A percentile compares a stretch with the other conserved stretches of the same genome.
These are phyloP conservation scores for Portevinia maculata DNA, from an alignment of 2,888 invertebrate genomes.

Conservation along the genomic window DNA sequence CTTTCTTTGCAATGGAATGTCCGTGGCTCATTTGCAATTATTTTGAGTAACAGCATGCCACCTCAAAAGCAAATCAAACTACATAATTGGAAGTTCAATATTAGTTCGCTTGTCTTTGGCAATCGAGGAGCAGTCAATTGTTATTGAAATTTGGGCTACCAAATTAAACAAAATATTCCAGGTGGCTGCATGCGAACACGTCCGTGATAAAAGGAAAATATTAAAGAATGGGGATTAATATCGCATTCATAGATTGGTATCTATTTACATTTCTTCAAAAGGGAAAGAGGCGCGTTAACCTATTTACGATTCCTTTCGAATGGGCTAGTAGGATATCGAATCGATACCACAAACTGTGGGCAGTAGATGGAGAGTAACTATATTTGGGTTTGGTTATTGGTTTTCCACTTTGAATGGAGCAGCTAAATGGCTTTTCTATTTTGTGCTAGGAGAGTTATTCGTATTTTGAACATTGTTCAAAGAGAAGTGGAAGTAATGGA, in stretches of 20 bases:
- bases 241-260: neutral
- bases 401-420: neutral
- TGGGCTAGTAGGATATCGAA: neutral
- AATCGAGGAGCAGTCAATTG: conserved; percentile 20
- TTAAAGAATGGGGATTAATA: conserved; percentile 39
- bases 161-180: no score
- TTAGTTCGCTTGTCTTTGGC: conserved; percentile 23
- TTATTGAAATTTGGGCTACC: conserved; percentile 28
- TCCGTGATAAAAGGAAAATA: neutral
- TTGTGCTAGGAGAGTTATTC: neutral
- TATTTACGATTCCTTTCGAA: conserved; percentile 19
- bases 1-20: conserved; percentile 17
- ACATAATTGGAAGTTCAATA: conserved; percentile 37
- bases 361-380: neutral
- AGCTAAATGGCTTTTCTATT: conserved; percentile 1
- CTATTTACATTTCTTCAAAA: conserved; percentile 17
- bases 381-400: neutral
- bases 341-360: neutral
- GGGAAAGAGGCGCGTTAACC: conserved; percentile 27
- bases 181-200: neutral
- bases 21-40: conserved; percentile 31
- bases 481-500: no score
- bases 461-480: no score
- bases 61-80: conserved; percentile 7
- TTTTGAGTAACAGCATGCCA: conserved; percentile 35